Base-by-base conservation (phyloP, 2,797 vertebrate genomes). In the Sebastes taczanowskii region DNA sequence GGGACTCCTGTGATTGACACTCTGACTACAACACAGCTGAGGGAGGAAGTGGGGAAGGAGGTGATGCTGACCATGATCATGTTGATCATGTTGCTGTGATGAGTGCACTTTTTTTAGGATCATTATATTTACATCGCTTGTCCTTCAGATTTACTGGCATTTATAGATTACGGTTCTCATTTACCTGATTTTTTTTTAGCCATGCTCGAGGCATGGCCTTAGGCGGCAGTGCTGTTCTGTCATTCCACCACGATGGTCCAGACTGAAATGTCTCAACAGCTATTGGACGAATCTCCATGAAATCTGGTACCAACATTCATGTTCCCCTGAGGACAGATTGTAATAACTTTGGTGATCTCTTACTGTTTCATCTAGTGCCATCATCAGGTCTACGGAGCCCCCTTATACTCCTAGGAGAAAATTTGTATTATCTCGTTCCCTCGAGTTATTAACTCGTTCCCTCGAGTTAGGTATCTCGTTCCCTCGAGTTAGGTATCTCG, bases 1-100 rank as follows among this genome's bases (percentile, higher is more conserved):
- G 77, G 22, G 60, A 14, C 71, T 63, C 62, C 70, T 34, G 74
- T 82, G 89, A 93, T 72, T 85, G 92, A 87, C 88, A 85, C 27
- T 23, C 61, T 9, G 34, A 77, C 77, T 27, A 79, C 69, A 67
- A 77, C 82, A 75, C 64, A 76, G 69, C 78, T 68, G 65, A 38
- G 59, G 30, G 52, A 56, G 11, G 55, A 38, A 7, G 18, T 4
- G 62, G n/a, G 23, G 58, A 14, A 68, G 71, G 38, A 56, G 60
- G 60, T 25, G 42, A 77, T 29, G 58, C 30, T 25, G 68, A 78
- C 63, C 35, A 38, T 38, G 35, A 78, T 38, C 25, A 5, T 27
- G 53, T 30, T 60, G 53, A 78, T 38, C 25, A 5, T 27, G 56
- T 30, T 60, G 53, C 56, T 38, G 52, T 67, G 35, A 63, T 77